Evolutionary conservation across 35 echinoderm and acorn worm species (phyloP), one percentile per base, ranked within the genome.

Genomic region (Stichopus chloronotus): DNA sequence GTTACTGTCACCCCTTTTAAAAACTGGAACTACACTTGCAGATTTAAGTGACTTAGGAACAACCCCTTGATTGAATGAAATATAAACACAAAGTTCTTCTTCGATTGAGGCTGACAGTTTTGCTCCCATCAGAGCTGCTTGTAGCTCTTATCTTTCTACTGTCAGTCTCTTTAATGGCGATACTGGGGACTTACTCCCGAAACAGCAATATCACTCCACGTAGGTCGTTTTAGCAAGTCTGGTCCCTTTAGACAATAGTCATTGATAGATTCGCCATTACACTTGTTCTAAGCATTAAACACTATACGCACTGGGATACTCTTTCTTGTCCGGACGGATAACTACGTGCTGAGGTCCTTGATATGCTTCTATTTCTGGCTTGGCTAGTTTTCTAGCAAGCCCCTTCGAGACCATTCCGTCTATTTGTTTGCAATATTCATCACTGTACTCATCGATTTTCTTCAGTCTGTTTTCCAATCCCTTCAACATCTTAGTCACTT

Each of bases 231-330:
- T 4, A 91, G 89, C 8, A 90, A 65, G 23, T 90, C 87, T 30
- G 87, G 87, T 5, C 87, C 87, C 52, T 88, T 88, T 17, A 5
- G 7, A 5, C 81, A 84, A 57, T 84, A 84, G 8, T 84, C 81
- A 84, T 84, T 84, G 21, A 88, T 88, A 60, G 53, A 21, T 10
- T 95, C 71, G 5, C 81, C 91, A 13, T 65, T 65, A 59, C 13
- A 88, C 8, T 21, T 68, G 5, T 43, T 81, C 4, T 91, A 95
- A 5, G 82, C 59, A 52, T 95, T 95, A 57, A 95, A 95, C 2
- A 95, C 94, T 78, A 95, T 93, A 9, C 94, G 10, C 14, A 95
- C 3, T 12, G 81, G 85, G 6, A 90, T 94, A 56, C 94, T 94
- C 78, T 71, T n/a, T 91, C 20, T 94, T 94, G 17, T 94, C 94